These are phyloP conservation scores for Yponomeuta cagnagella DNA, from an alignment of 2,888 invertebrate genomes.

Conservation along the genomic window DNA sequence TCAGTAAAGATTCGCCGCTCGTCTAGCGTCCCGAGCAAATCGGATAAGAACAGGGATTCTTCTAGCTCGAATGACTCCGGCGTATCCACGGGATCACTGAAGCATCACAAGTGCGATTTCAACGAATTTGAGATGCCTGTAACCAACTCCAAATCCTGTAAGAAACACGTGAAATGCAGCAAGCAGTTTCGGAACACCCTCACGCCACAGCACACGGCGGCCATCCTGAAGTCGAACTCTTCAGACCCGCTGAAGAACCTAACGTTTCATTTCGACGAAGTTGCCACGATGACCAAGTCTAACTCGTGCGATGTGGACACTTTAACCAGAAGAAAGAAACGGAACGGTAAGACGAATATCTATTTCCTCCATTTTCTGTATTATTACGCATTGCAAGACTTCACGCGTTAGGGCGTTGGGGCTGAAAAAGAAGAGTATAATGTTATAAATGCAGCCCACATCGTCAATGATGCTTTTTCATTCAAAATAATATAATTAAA, in stretches of 20 bases:
- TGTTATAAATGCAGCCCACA: too few relatives aligned
- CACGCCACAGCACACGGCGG: conserved; percentile 68
- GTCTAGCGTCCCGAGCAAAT: conserved; percentile 81
- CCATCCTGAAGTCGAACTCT: conserved; percentile 78
- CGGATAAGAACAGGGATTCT: conserved; percentile 80
- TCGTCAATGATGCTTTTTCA: too few relatives aligned
- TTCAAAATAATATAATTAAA: too few relatives aligned
- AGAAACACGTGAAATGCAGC: conserved; percentile 60
- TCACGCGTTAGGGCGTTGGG: too few relatives aligned
- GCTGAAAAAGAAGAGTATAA: too few relatives aligned
- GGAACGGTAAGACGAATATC: conserved; percentile 42
- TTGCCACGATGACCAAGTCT: conserved; percentile 75
- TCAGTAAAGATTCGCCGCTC: conserved; percentile 80
- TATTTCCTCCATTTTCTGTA: background rate
- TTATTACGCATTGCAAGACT: background rate
- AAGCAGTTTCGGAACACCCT: conserved; percentile 62
- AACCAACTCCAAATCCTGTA: conserved; percentile 64
- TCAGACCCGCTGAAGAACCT: conserved; percentile 79
- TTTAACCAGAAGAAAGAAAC: conserved; percentile 70
- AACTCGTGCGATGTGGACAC: conserved; percentile 79
- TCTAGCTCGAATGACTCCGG: conserved; percentile 84
- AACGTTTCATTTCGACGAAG: conserved; percentile 79
- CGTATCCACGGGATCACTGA: conserved; percentile 79
- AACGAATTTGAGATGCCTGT: conserved; percentile 76
- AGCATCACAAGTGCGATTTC: conserved; percentile 77